A percentile compares a stretch with the other conserved stretches of the same genome.
These are phyloP conservation scores for Helarctos malayanus DNA, from an alignment of 2,797 vertebrate genomes.

Conservation along the genomic window DNA sequence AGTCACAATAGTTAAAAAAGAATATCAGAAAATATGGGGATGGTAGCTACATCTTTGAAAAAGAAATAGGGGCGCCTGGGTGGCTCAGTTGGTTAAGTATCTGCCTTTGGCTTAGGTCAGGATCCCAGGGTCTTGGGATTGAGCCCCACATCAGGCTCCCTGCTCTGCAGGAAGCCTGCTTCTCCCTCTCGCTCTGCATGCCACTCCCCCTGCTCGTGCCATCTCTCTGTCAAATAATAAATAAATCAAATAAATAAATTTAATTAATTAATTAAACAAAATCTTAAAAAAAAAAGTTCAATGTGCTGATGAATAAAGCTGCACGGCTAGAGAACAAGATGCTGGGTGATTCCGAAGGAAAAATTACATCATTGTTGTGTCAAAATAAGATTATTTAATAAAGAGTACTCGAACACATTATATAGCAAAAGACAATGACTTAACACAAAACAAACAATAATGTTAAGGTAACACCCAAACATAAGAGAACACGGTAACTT, in stretches of 20 bases:
- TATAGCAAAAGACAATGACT: slow-evolving; percentile 1
- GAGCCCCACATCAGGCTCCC: not conserved
- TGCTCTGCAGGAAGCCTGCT: not conserved
- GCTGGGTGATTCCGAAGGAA: not conserved
- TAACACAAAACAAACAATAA: not conserved
- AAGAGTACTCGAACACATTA: not conserved
- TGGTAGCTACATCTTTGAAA: not conserved
- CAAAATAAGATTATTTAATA: slow-evolving; percentile 49
- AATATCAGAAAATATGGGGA: not conserved
- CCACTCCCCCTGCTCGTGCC: not conserved
- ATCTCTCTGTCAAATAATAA: not conserved
- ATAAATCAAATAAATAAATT: not conserved
- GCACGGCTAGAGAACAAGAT: not conserved
- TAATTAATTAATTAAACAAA: too few relatives aligned
- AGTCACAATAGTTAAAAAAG: not conserved
- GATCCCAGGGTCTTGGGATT: not conserved
- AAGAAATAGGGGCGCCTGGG: not conserved
- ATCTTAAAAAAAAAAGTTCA: not conserved
- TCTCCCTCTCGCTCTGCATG: not conserved
- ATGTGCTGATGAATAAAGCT: not conserved
- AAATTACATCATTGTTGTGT: not conserved
- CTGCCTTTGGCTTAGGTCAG: not conserved
- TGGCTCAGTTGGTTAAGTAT: not conserved
- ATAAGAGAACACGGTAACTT: not conserved
- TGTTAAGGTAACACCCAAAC: not conserved